Evolutionary conservation across 2,113 vertebrate species (phyloP).

Genomic region (Anoura caudifer): DNA sequence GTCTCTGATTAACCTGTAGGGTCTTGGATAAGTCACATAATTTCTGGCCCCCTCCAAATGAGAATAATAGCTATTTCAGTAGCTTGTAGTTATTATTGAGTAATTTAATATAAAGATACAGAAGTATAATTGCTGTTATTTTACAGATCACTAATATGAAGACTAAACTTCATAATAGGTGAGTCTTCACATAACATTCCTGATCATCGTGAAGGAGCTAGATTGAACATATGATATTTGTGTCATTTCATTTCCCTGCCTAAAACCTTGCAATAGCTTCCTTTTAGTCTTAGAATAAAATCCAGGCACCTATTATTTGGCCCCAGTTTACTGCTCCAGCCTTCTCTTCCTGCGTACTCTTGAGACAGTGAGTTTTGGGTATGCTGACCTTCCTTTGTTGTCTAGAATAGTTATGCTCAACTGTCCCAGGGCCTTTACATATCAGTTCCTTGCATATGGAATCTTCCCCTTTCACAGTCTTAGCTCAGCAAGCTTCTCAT

Average conservation of each 20-base stretch:
- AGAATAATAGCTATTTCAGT: not conserved
- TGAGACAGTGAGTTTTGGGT: not conserved
- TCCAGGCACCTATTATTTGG: not conserved
- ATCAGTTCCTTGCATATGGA: not conserved
- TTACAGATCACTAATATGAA: not conserved
- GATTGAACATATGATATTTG: not conserved
- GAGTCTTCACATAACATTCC: not conserved
- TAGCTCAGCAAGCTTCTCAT: not conserved
- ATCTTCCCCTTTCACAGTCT: not conserved
- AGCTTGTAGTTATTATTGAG: not conserved
- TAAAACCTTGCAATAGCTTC: not conserved
- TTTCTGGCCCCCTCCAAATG: not conserved
- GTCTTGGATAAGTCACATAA: not conserved
- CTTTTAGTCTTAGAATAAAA: conserved; percentile 34
- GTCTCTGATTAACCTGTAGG: not conserved
- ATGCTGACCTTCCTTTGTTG: not conserved
- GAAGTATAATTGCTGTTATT: not conserved
- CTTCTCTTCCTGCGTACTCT: not conserved
- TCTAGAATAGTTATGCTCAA: not conserved
- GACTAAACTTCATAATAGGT: not conserved
- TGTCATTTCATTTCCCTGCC: not conserved
- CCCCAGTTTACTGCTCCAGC: not conserved
- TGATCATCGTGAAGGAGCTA: not conserved
- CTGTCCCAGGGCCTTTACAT: not conserved
- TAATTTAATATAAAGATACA: not conserved